Base-by-base conservation (phyloP, 2,113 vertebrate species). In the Rhegmatorhina hoffmannsi region DNA sequence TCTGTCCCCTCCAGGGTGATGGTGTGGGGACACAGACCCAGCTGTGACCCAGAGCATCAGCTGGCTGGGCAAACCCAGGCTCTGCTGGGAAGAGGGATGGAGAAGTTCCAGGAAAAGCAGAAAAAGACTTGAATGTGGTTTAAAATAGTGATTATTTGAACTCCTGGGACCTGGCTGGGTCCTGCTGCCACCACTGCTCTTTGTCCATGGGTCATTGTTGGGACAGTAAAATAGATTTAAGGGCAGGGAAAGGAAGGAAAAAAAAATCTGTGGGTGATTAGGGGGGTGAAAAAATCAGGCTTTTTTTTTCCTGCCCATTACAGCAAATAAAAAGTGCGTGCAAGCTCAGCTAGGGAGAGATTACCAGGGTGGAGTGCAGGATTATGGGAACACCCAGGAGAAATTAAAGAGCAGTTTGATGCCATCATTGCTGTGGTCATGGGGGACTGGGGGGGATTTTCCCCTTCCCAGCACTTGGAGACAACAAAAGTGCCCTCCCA, bases 321-420 rank as follows among this genome's bases (percentile, higher is more conserved):
- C 17, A 19, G 40, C 24, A 78, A 81, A 80, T 84, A 56, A 74
- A 28, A 79, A 89, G 38, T 69, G 81, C 3, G 0, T 62, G 82
- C 79, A 75, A 86, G 67, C 90, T 34, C 3, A 33, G 80, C 40
- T 76, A 28, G 94, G 76, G 77, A 86, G 60, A 80, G 95, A 96
- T 97, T 97, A 95, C 7, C 0, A 1, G 83, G 84, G 87, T 82
- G 92, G 91, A 84, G 92, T 7, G 4, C 3, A 7, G 89, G 95
- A 94, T 94, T 96, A 94, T 5, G 2, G 91, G 64, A 72, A 34
- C 80, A 89, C 91, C 80, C 83, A 50, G 89, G 80, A 63, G 36
- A 95, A 96, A 97, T 95, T 93, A 94, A 92, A 89, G 89, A 92
- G 64, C 55, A 23, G 72, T 13, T 74, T 77, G 89, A 84, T 0